These are phyloP conservation scores for Isotomurus palustris DNA, from an alignment of 2,888 invertebrate species.

Conservation along the genomic window DNA sequence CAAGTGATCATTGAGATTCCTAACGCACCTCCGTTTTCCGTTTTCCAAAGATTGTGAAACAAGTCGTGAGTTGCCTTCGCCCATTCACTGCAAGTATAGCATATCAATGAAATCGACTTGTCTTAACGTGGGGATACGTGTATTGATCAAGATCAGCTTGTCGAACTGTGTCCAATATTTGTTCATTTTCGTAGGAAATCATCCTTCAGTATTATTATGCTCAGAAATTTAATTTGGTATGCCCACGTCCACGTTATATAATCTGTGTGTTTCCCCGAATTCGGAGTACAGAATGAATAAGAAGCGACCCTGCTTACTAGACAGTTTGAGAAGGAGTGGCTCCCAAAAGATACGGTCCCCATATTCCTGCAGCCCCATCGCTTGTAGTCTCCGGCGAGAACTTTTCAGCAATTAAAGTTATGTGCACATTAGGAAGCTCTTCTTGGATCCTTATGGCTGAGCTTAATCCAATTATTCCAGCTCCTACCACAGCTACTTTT, in stretches of 20 bases:
- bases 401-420: conserved; percentile 63
- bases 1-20: conserved; percentile 44
- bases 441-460: conserved; percentile 65
- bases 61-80: conserved; percentile 40
- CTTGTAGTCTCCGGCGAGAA: conserved; percentile 70
- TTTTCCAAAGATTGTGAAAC: conserved; percentile 37
- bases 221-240: too few relatives aligned
- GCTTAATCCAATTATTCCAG: conserved; percentile 67
- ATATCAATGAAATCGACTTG: too few relatives aligned
- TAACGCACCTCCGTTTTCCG: conserved; percentile 34
- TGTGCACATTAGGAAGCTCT: conserved; percentile 54
- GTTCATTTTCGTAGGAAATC: too few relatives aligned
- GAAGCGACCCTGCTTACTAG: conserved; percentile 18
- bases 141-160: too few relatives aligned
- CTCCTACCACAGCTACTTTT: conserved; percentile 65
- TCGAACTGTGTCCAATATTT: too few relatives aligned
- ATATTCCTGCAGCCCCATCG: conserved; percentile 70
- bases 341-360: conserved; percentile 62
- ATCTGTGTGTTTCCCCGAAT: neutral
- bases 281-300: neutral
- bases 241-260: too few relatives aligned
- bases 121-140: too few relatives aligned
- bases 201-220: too few relatives aligned
- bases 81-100: conserved; percentile 38
- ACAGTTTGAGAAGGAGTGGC: conserved; percentile 53